Evolutionary conservation across 1,140 invertebrate genomes (phyloP), one percentile per base, ranked within the genome.

Genomic region (Reticulitermes speratus): DNA sequence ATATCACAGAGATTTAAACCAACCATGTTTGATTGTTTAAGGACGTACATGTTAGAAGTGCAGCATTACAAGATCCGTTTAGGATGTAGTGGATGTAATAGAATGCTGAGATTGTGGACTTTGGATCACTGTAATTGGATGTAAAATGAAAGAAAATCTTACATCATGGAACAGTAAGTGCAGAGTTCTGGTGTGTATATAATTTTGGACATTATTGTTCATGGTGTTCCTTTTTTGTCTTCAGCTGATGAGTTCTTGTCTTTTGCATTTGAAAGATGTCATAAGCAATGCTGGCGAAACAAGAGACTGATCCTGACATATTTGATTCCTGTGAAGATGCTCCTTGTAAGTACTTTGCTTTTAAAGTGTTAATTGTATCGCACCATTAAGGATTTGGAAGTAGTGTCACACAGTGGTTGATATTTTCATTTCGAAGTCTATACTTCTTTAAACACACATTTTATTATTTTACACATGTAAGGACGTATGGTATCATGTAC

Each of bases 301-400:
- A 99, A 99, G 91, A 93, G 96, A 87, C 92, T 98, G 30, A 99
- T 99, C 89, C 92, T 99, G 12, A 99, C 98, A 83, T 99, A 99
- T 91, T 92, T 99, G 69, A 96, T 99, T 86, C 98, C 99, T 44
- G 98, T 99, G 0, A 99, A 99, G 92, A 99, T 99, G 97, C 92
- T 99, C 38, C 90, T 99, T 87, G 93, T 94, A 90, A 90, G 91
- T 89, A 87, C 55, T 86, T 55, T 55, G 52, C 52, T 44, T 65
- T 86, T 44, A 21, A 44, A 44, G 5, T 21, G 0, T 38, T 9
- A 85, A 81, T 11, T 75, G 1, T 65, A 21, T 25, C 3, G n/a
- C n/a, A n/a, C 30, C 14, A 23, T 8, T 38, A 32, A 38, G 8
- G 9, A 82, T 9, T 44, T 38, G 6, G 1, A 44, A 32, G 21